Evolutionary conservation across 2,797 vertebrate genomes (phyloP), one percentile per base, ranked within the genome.

Genomic region (Rhinogobio ventralis): DNA sequence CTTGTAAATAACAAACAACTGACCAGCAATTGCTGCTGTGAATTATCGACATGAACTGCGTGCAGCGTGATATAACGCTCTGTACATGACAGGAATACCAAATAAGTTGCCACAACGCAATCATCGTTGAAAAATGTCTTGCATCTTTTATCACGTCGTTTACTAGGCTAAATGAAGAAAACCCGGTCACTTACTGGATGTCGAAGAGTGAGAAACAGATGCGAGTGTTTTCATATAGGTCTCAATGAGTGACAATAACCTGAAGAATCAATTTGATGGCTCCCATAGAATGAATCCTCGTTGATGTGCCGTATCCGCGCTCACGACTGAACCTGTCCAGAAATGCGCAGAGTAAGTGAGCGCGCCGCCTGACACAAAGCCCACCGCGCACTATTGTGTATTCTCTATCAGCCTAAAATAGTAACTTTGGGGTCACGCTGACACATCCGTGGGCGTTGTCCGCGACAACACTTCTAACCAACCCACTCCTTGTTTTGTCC

Each of bases 371-470:
- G 85, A 86, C 86, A 81, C 73, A 89, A 84, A 87, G 36, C 74
- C 62, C 81, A 76, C 74, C 68, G 46, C 39, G 66, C 86, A 75
- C 83, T 66, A 79, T 71, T 85, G 45, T 81, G 53, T 73, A 42
- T 60, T 86, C 46, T 72, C 64, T 30, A 25, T 15, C 80, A 71
- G 79, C 85, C 77, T 36, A 81, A 89, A 89, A 89, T 85, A 88
- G 87, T 79, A 88, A 89, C 83, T 86, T 82, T 66, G 81, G 87
- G 79, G 82, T 86, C 88, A 89, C 78, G 71, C 49, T 72, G 45
- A 78, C 69, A 78, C 87, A 76, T 68, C 71, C 36, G 76, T 66
- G 87, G 67, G 55, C 72, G 49, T 85, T 71, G 71, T 82, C 36
- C 33, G 77, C 69, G 55, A 15, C 33, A 42, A 57, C 19, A 42